Percentiles rank a stretch among this genome's conserved stretches.
phyloP scores from a whole-genome alignment of 2,113 vertebrate genomes.

The Acrocephalus kingi region DNA sequence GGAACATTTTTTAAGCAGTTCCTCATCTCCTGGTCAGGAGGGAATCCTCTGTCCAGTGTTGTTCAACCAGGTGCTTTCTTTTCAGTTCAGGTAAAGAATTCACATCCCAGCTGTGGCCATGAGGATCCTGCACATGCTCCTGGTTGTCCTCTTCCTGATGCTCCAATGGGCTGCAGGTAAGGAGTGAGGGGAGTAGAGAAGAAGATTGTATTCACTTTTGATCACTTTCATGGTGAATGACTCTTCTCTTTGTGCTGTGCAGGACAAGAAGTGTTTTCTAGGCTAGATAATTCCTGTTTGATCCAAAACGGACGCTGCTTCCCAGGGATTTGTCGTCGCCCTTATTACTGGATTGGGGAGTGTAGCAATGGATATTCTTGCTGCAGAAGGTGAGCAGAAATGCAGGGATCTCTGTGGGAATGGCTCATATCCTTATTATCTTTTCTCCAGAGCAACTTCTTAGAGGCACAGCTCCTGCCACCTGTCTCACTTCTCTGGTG shows the following conservation, averaged over 20 bases:
- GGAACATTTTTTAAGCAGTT: not conserved
- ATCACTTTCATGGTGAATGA: not conserved
- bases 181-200: not conserved
- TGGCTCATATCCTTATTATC: not conserved
- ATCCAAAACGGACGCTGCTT: rapidly evolving
- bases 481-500: not conserved
- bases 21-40: not conserved
- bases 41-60: not conserved
- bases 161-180: slow-evolving; percentile 16
- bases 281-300: rapidly evolving
- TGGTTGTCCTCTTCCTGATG: not conserved
- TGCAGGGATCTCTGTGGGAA: not conserved
- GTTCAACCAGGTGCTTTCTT: not conserved
- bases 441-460: not conserved
- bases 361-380: not conserved
- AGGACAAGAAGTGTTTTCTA: not conserved
- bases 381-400: not conserved
- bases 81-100: not conserved
- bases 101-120: not conserved
- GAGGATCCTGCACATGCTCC: slow-evolving; percentile 16
- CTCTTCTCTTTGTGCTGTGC: not conserved
- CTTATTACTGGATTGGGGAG: not conserved
- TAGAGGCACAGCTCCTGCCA: not conserved
- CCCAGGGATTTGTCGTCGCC: not conserved
- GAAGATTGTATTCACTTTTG: not conserved